Conservation (phyloP, 2,113 vertebrate species). For the Ameiurus melas region DNA sequence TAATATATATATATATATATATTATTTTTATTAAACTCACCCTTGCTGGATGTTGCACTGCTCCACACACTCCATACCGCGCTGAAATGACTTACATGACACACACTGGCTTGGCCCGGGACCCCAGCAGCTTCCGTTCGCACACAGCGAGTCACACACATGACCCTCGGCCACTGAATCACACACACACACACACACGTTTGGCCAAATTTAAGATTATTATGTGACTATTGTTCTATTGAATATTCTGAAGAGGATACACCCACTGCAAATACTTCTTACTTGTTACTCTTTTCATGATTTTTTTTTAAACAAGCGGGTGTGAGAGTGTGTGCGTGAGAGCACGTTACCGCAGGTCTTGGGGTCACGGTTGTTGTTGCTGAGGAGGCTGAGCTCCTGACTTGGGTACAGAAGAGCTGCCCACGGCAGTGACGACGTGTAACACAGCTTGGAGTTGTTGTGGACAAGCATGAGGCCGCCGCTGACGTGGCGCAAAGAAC, state of each 20-base stretch:
- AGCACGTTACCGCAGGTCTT: slow-evolving; percentile 76
- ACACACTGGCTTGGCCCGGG: slow-evolving; percentile 86
- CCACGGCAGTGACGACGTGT: slow-evolving; percentile 84
- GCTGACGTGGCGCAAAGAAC: slow-evolving; percentile 84
- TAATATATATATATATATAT: too few species aligned
- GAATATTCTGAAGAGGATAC: neutral
- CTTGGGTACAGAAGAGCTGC: slow-evolving; percentile 76
- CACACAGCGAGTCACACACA: slow-evolving; percentile 81
- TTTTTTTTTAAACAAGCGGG: neutral
- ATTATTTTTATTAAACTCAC: slow-evolving; percentile 74
- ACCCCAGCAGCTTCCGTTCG: slow-evolving; percentile 86
- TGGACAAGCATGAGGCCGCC: slow-evolving; percentile 88
- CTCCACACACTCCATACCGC: slow-evolving; percentile 86
- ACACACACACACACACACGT: neutral
- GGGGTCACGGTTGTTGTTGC: slow-evolving; percentile 77
- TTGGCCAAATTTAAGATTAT: neutral
- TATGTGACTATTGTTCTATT: neutral
- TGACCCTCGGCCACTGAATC: slow-evolving; percentile 68
- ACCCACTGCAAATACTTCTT: neutral
- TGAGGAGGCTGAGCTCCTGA: slow-evolving; percentile 79
- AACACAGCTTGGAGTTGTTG: slow-evolving; percentile 86
- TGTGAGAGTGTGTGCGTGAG: neutral
- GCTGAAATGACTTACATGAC: slow-evolving; percentile 79
- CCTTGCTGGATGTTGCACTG: slow-evolving; percentile 84
- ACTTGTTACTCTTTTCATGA: neutral